A percentile compares a stretch with the other conserved stretches of the same genome.
Evolutionary conservation across 2,888 invertebrate genomes (phyloP).

Genomic region (Cephus nigrinus): DNA sequence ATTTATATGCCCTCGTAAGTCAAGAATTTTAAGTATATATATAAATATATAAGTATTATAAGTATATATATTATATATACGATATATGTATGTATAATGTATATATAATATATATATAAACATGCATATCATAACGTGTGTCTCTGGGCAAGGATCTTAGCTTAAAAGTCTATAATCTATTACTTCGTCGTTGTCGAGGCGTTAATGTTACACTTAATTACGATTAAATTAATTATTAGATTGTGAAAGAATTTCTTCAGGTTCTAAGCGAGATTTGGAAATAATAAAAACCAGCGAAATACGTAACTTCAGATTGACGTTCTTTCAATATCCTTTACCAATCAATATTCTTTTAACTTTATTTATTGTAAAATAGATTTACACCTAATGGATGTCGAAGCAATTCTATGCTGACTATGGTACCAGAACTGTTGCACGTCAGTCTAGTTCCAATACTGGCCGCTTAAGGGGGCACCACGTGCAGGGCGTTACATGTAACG

Average conservation of each 20-base stretch:
- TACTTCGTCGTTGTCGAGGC: conserved; percentile 63
- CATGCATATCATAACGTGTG: conserved; percentile 65
- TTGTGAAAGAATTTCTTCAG: conserved; percentile 64
- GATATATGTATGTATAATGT: conserved; percentile 33
- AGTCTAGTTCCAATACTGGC: too few relatives aligned
- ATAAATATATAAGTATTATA: conserved; percentile 27
- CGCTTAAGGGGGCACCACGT: too few relatives aligned
- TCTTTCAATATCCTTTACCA: too few relatives aligned
- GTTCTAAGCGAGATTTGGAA: conserved; percentile 63
- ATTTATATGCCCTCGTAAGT: conserved; percentile 61
- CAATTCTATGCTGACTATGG: too few relatives aligned
- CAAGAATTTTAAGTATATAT: conserved; percentile 26
- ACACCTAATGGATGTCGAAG: too few relatives aligned
- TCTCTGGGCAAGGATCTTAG: conserved; percentile 62
- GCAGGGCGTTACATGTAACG: too few relatives aligned
- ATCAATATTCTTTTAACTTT: too few relatives aligned
- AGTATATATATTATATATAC: conserved; percentile 37
- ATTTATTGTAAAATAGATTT: too few relatives aligned
- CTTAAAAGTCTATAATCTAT: conserved; percentile 56
- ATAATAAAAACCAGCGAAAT: conserved; percentile 56
- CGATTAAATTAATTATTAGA: conserved; percentile 56
- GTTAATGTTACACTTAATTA: conserved; percentile 60
- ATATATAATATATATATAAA: conserved; percentile 39
- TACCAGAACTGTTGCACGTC: fast-evolving
- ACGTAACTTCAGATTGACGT: conserved; percentile 10